phyloP scores from a whole-genome alignment of 2,113 vertebrate genomes.

The Gadus chalcogrammus region DNA sequence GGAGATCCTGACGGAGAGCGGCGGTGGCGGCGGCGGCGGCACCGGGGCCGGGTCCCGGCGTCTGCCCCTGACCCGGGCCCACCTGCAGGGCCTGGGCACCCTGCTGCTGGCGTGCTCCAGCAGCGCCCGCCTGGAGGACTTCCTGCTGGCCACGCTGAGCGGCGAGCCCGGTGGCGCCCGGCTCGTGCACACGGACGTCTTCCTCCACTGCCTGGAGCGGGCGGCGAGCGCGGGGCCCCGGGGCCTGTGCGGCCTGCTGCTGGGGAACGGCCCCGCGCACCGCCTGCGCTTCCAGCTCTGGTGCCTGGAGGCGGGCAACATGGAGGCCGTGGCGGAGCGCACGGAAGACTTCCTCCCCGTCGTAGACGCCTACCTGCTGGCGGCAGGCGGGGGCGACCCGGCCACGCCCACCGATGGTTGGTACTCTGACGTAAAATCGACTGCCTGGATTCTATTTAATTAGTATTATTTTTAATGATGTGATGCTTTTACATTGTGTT shows the following conservation, averaged over 20 bases:
- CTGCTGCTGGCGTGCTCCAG: conserved; percentile 75
- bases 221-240: conserved; percentile 35
- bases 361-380: conserved; percentile 72
- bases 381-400: conserved; percentile 46
- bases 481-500: neutral
- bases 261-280: conserved; percentile 78
- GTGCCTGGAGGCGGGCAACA: conserved; percentile 70
- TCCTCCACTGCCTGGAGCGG: conserved; percentile 75
- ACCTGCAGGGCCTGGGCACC: conserved; percentile 73
- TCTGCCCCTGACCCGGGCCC: conserved; percentile 68
- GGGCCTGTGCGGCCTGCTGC: conserved; percentile 68
- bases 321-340: conserved; percentile 55
- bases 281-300: conserved; percentile 84
- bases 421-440: conserved; percentile 7
- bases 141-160: conserved; percentile 74
- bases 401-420: conserved; percentile 64
- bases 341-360: conserved; percentile 72
- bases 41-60: conserved; percentile 5
- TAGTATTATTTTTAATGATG: neutral
- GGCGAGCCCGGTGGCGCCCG: conserved; percentile 71
- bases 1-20: conserved; percentile 73
- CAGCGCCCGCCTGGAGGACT: conserved; percentile 70
- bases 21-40: conserved; percentile 31
- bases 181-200: conserved; percentile 62
- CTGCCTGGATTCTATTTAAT: no score